Evolutionary conservation across 2,888 invertebrate species (phyloP).

Genomic region (Drosophila multiciliata): DNA sequence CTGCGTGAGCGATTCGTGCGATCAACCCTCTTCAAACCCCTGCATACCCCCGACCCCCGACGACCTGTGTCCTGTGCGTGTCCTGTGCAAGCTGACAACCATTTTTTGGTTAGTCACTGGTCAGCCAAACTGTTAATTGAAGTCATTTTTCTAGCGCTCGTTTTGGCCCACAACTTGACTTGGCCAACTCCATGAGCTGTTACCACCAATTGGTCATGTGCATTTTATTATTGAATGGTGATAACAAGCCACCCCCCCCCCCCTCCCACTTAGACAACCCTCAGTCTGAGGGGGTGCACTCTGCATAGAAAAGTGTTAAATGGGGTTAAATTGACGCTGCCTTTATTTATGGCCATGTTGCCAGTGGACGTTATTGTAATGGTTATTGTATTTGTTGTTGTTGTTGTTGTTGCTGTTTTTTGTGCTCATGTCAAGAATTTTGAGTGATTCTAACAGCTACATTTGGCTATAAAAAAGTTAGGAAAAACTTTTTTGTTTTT

Average conservation of each 20-base stretch:
- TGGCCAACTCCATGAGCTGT: slow-evolving; percentile 44
- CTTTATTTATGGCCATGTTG: slow-evolving; percentile 54
- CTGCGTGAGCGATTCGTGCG: slow-evolving; percentile 6
- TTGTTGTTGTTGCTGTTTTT: slow-evolving; percentile 11
- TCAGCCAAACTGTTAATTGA: slow-evolving; percentile 72
- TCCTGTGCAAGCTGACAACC: slow-evolving; percentile 40
- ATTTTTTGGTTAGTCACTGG: slow-evolving; percentile 74
- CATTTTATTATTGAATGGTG: slow-evolving; percentile 77
- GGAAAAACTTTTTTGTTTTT: background rate
- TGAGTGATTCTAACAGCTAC: slow-evolving; percentile 12
- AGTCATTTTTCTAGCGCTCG: slow-evolving; percentile 74
- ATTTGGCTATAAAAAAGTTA: background rate
- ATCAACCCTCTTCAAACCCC: slow-evolving; percentile 51
- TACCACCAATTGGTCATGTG: slow-evolving; percentile 67
- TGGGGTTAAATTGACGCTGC: slow-evolving; percentile 69
- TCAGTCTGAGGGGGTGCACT: slow-evolving; percentile 41
- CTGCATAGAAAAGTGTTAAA: slow-evolving; percentile 65
- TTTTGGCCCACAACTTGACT: slow-evolving; percentile 49
- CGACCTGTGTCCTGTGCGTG: slow-evolving; percentile 53
- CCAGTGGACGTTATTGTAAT: slow-evolving; percentile 22
- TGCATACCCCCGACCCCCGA: slow-evolving; percentile 35
- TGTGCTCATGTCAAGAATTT: slow-evolving; percentile 34
- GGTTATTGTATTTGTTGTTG: background rate
- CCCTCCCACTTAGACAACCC: slow-evolving; percentile 10
- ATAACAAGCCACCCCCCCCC: slow-evolving; percentile 62